Evolutionary conservation across 2,113 vertebrate genomes (phyloP), one percentile per base, ranked within the genome.

Genomic region (Pelusios castaneus): DNA sequence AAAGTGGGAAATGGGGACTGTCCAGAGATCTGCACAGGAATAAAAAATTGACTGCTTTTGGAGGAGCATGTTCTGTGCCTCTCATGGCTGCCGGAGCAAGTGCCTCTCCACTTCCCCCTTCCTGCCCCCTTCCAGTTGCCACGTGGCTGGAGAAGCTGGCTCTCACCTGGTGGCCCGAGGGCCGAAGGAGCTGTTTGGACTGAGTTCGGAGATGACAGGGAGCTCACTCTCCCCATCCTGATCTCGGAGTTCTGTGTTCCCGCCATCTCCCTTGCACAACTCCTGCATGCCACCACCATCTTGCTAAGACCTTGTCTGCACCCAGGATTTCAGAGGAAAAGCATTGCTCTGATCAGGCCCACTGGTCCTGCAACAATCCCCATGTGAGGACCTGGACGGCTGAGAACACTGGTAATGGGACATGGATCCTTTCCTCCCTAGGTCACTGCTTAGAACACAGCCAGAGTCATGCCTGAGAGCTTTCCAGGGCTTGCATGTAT

Each of bases 281-380:
- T 16, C 16, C 51, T 52, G 51, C 14, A 14, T 52, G 51, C 51
- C 51, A n/a, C 63, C 63, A 67, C 34, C 21, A 70, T 70, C 63
- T 38, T 70, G 63, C 17, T 38, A 41, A 91, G 29, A 0, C 2
- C 0, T 1, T 8, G 10, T 70, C 12, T 31, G 41, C 47, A 51
- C 16, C 41, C 25, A 27, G 12, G 12, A 76, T 25, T 45, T 24
- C 73, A 76, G 25, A 45, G 41, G 41, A 45, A 76, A 76, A 45
- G 11, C 41, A 25, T 73, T 75, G 70, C 11, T 22, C 38, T 27
- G 43, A 76, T 45, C 41, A 25, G 38, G 21, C 24, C 41, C 73
- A 75, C 41, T 75, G 5, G 7, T 43, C 16, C 38, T 55, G 51
- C 38, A 76, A 27, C 52, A 41, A 45, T 41, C 11, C 52, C 19